Conservation (phyloP, 2,113 vertebrate genomes). For the Azemiops feae region DNA sequence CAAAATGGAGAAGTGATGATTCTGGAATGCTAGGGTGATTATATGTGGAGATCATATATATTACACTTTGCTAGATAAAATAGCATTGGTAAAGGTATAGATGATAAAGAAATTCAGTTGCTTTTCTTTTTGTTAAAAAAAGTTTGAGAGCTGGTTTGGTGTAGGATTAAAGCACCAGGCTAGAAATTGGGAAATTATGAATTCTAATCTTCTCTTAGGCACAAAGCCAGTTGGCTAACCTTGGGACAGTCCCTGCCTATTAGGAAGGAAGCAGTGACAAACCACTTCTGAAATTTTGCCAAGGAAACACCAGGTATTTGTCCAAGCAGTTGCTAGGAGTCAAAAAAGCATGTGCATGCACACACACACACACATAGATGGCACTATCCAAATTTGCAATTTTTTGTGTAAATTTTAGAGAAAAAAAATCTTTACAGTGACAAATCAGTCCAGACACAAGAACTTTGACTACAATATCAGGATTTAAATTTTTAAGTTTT, state of each 20-base stretch:
- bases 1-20: background rate
- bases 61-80: background rate
- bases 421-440: background rate
- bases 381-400: background rate
- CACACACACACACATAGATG: background rate
- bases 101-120: background rate
- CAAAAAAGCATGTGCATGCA: background rate
- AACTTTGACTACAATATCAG: background rate
- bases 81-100: background rate
- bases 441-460: background rate
- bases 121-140: background rate
- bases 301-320: background rate
- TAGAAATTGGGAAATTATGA: background rate
- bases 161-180: background rate
- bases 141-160: background rate
- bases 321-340: background rate
- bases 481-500: background rate
- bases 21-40: background rate
- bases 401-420: no score
- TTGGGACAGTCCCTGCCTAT: background rate
- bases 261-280: background rate
- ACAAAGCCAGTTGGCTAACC: background rate
- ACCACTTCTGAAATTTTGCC: no score
- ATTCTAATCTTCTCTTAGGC: background rate
- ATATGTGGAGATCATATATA: background rate